phyloP scores from a whole-genome alignment of 2,888 invertebrate genomes.

The Plebejus argus region DNA sequence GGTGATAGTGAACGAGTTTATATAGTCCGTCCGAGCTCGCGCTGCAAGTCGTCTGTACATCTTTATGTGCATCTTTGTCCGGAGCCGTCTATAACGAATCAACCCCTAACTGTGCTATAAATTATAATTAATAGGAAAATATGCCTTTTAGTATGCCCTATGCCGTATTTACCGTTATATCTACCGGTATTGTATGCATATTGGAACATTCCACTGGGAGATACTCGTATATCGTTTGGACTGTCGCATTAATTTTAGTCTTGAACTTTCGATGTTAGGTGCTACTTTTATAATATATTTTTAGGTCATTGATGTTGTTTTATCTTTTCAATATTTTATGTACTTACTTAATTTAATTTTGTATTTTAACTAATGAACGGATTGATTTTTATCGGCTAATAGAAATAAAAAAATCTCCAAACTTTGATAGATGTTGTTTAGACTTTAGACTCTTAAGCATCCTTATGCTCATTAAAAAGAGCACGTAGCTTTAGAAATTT shows the following conservation, averaged over 20 bases:
- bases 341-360: neutral
- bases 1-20: conserved; percentile 66
- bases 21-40: conserved; percentile 63
- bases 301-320: neutral
- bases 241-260: neutral
- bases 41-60: conserved; percentile 56
- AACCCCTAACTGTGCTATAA: conserved; percentile 15
- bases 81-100: conserved; percentile 22
- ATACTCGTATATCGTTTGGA: neutral
- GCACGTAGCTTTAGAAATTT: too few relatives aligned
- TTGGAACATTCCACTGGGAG: conserved; percentile 25
- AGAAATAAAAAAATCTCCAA: too few relatives aligned
- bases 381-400: too few relatives aligned
- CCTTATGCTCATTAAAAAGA: too few relatives aligned
- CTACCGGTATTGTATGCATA: neutral
- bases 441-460: too few relatives aligned
- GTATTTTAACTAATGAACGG: neutral
- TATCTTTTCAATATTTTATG: neutral
- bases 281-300: neutral
- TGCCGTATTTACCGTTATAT: neutral
- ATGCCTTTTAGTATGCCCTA: neutral
- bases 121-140: conserved; percentile 19
- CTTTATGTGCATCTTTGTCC: conserved; percentile 43
- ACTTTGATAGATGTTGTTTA: too few relatives aligned
- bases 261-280: neutral